These are phyloP conservation scores for Dynastes maya DNA, from an alignment of 2,888 invertebrate genomes.

Conservation along the genomic window DNA sequence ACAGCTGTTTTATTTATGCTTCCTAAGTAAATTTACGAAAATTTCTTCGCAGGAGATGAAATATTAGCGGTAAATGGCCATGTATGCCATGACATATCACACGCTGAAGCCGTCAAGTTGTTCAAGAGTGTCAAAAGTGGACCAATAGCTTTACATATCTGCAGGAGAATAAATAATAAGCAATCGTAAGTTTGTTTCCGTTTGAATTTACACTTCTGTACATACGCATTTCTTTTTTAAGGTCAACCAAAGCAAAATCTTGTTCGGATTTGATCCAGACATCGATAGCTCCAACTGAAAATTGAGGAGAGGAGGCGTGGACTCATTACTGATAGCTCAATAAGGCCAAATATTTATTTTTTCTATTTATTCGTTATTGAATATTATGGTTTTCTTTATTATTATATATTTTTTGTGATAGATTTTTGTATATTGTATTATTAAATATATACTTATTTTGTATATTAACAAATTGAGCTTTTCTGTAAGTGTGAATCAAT, in stretches of 20 bases:
- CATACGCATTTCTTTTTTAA: slow-evolving; percentile 69
- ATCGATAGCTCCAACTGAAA: slow-evolving; percentile 45
- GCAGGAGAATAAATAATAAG: slow-evolving; percentile 70
- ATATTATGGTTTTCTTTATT: slow-evolving; percentile 13
- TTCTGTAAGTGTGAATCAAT: no score
- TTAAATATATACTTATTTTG: slow-evolving; percentile 18
- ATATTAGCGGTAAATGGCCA: slow-evolving; percentile 87
- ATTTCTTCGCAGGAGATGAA: slow-evolving; percentile 78
- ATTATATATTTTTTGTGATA: slow-evolving; percentile 42
- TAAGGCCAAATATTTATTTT: slow-evolving; percentile 52
- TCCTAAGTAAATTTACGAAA: background rate
- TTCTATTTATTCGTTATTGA: slow-evolving; percentile 38
- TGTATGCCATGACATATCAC: slow-evolving; percentile 85
- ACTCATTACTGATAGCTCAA: slow-evolving; percentile 43
- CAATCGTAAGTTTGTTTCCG: slow-evolving; percentile 59
- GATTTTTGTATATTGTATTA: slow-evolving; percentile 29
- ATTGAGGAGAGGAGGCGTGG: slow-evolving; percentile 19
- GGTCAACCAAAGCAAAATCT: slow-evolving; percentile 81
- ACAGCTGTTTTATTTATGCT: background rate
- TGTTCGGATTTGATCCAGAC: slow-evolving; percentile 80
- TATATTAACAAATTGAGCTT: background rate
- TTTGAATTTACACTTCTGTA: background rate
- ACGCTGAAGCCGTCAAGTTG: slow-evolving; percentile 84
- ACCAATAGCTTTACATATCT: slow-evolving; percentile 82
- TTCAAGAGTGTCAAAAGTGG: slow-evolving; percentile 88